phyloP scores from a whole-genome alignment of 2,888 invertebrate genomes.

The Cheilosia scutellata region DNA sequence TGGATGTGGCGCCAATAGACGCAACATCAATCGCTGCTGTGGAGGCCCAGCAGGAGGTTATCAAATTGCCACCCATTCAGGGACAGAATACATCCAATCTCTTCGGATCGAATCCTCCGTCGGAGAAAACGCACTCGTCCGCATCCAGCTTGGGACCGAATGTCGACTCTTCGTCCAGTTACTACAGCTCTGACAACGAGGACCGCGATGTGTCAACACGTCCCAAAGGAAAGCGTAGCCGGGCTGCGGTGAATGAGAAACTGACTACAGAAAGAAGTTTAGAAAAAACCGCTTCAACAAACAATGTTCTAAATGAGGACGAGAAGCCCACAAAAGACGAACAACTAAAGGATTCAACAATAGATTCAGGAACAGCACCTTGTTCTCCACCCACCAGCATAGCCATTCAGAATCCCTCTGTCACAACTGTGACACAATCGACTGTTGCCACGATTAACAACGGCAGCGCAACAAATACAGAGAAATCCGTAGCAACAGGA shows the following conservation, averaged over 20 bases:
- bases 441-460: constrained; percentile 57
- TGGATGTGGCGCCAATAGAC: constrained; percentile 13
- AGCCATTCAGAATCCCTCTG: constrained; percentile 65
- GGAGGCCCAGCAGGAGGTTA: constrained; percentile 78
- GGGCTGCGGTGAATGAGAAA: constrained; percentile 21
- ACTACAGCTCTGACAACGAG: constrained; percentile 85
- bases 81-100: constrained; percentile 68
- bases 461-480: constrained; percentile 48
- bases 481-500: constrained; percentile 52
- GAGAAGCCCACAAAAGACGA: constrained; percentile 41
- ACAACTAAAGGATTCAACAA: constrained; percentile 41
- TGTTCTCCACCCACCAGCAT: constrained; percentile 32
- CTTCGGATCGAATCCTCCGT: constrained; percentile 48
- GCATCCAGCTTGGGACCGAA: constrained; percentile 90
- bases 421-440: constrained; percentile 67
- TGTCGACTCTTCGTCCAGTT: constrained; percentile 88
- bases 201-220: constrained; percentile 75
- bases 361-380: constrained; percentile 36
- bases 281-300: constrained; percentile 35
- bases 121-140: constrained; percentile 83
- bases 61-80: constrained; percentile 81
- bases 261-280: constrained; percentile 19
- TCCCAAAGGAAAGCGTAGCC: constrained; percentile 52
- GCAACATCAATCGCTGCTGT: constrained; percentile 41
- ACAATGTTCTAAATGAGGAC: constrained; percentile 63